Conservation (phyloP, 2,113 vertebrate species). For the Ifrita kowaldi region DNA sequence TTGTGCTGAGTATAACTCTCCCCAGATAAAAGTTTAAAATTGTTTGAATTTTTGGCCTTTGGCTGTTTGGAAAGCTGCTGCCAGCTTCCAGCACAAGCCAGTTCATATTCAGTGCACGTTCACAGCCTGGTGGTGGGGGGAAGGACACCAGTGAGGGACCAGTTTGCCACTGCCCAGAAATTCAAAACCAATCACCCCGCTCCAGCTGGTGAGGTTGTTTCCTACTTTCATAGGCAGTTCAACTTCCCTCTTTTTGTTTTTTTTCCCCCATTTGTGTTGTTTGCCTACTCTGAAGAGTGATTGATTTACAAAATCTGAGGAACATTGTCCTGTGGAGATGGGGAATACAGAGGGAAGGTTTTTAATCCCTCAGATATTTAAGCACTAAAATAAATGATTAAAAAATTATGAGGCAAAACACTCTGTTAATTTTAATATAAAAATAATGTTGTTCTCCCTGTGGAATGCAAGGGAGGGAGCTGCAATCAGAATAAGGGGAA, state of each 20-base stretch:
- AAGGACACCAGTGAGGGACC: not conserved
- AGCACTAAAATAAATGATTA: conserved; percentile 47
- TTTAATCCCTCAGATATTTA: conserved; percentile 47
- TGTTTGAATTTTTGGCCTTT: conserved; percentile 52
- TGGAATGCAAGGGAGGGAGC: not conserved
- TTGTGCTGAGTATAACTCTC: conserved; percentile 15
- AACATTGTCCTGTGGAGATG: not conserved
- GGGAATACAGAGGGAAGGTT: not conserved
- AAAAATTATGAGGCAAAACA: not conserved
- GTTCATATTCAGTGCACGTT: not conserved
- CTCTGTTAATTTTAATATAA: conserved; percentile 29
- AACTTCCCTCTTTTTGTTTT: no score
- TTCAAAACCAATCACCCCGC: not conserved
- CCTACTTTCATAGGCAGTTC: not conserved
- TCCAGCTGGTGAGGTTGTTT: not conserved
- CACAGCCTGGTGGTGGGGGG: not conserved
- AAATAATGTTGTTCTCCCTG: not conserved
- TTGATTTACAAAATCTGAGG: not conserved
- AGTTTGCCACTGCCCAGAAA: not conserved
- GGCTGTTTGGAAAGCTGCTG: conserved; percentile 40
- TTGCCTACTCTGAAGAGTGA: not conserved
- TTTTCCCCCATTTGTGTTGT: not conserved
- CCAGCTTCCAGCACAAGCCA: not conserved
- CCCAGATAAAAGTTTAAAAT: conserved; percentile 21
- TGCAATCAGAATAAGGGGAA: not conserved